Percentiles rank a stretch among this genome's conserved stretches.
Evolutionary conservation across 2,113 vertebrate species (phyloP).

Genomic region (Tragulus kanchil): DNA sequence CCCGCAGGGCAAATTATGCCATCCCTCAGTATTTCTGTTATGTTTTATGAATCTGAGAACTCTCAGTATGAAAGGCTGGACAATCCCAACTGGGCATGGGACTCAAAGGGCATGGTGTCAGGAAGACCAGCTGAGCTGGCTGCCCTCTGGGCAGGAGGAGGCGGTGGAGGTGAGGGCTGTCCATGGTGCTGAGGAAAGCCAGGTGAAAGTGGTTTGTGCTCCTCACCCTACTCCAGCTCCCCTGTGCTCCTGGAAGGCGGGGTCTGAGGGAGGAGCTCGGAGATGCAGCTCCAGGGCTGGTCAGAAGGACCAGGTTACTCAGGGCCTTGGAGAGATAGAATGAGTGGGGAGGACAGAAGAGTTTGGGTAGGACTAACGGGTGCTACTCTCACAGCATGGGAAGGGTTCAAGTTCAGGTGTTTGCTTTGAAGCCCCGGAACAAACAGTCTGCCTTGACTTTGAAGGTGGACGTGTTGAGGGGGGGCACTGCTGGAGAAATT

Average conservation of each 20-base stretch:
- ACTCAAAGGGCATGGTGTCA: not conserved
- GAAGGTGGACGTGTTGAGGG: not conserved
- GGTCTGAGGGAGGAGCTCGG: too few species aligned
- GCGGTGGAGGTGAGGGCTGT: not conserved
- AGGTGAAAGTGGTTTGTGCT: too few species aligned
- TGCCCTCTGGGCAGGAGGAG: fast-evolving
- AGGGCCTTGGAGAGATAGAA: not conserved
- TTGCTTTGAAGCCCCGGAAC: not conserved
- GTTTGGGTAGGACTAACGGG: not conserved
- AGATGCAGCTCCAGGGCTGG: not conserved
- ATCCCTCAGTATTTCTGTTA: not conserved
- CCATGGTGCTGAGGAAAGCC: too few species aligned
- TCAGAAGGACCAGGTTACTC: not conserved
- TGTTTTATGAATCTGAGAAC: not conserved
- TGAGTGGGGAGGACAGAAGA: not conserved
- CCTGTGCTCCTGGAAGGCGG: not conserved
- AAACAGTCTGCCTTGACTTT: not conserved
- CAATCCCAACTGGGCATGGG: not conserved
- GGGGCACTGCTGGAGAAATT: not conserved
- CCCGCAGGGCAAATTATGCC: not conserved
- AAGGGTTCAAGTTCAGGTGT: not conserved
- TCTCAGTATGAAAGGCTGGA: not conserved
- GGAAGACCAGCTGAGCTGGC: not conserved
- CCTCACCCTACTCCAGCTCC: too few species aligned
- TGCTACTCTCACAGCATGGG: not conserved